Base-by-base conservation (phyloP, 2,113 vertebrate species). In the Pitta sordida region DNA sequence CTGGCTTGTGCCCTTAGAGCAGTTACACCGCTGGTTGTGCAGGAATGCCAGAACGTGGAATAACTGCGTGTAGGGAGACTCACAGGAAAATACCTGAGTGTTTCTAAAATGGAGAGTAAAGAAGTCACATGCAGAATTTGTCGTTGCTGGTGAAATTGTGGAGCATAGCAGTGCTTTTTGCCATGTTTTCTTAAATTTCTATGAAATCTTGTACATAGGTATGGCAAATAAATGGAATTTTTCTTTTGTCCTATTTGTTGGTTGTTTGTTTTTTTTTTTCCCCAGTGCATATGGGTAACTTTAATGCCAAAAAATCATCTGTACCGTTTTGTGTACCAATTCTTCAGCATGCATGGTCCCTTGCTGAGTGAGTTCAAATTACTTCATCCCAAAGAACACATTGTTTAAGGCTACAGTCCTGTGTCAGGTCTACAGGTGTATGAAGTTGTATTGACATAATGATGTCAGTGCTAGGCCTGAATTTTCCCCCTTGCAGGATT, bases 1-100 rank as follows among this genome's bases (percentile, higher is more conserved):
- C 59, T 93, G 85, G 70, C 68, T 93, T 91, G 15, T 93, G 83
- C 79, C 93, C 79, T 80, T 77, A 76, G 74, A 79, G 51, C 60
- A 88, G 60, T 55, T 90, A 69, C 19, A 2, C 51, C 62, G 71
- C 82, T 86, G 8, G 86, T 85, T 20, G 6, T 70, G 52, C 32
- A 73, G 78, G 83, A 94, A 56, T 83, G 68, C 59, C 56, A 80
- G 63, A 84, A 77, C 0, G 1, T 70, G 63, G 85, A 90, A 69
- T 59, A 80, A 41, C 70, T 63, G 0, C 26, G 3, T n/a, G 16
- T 48, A 9, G 32, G 68, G 64, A 82, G 48, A 29, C 63, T 90
- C 27, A 9, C 29, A 67, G 39, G 32, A 69, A 86, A 84, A 62
- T 58, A 82, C 30, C 46, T 5, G 32, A 68, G 11, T 52, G 19